Evolutionary conservation across 2,888 invertebrate genomes (phyloP).

Genomic region (Gandaritis pyraliata): DNA sequence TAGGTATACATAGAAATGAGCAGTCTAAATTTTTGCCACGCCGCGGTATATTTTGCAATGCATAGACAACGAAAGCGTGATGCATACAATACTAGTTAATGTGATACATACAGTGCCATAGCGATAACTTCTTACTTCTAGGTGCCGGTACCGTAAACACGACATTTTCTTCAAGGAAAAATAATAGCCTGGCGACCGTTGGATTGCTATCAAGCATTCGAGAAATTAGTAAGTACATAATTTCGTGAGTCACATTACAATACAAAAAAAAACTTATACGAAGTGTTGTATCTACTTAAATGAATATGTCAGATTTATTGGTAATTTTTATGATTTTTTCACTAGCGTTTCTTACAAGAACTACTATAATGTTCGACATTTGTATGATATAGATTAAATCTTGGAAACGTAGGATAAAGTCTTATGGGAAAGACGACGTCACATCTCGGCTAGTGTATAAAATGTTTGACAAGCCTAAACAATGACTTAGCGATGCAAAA

Average conservation of each 20-base stretch:
- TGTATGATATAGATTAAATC: no score
- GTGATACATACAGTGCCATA: slow-evolving; percentile 11
- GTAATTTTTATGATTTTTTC: background rate
- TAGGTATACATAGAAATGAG: slow-evolving; percentile 36
- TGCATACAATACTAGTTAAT: slow-evolving; percentile 19
- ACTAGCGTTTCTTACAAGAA: background rate
- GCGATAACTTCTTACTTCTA: slow-evolving; percentile 17
- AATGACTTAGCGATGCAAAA: no score
- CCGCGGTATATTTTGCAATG: slow-evolving; percentile 35
- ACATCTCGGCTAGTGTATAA: no score
- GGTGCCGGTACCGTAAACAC: slow-evolving; percentile 20
- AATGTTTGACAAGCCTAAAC: no score
- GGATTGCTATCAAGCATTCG: background rate
- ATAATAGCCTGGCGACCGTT: slow-evolving; percentile 31
- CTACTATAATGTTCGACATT: no score
- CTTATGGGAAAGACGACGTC: no score
- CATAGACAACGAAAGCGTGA: slow-evolving; percentile 39
- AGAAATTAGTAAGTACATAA: slow-evolving; percentile 12
- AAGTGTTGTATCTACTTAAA: slow-evolving; percentile 7
- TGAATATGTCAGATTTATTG: background rate
- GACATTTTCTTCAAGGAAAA: slow-evolving; percentile 13
- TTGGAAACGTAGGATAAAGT: no score
- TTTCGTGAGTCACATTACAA: slow-evolving; percentile 14
- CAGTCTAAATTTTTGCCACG: slow-evolving; percentile 42
- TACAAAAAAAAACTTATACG: slow-evolving; percentile 16